A percentile compares a stretch with the other conserved stretches of the same genome.
phyloP scores from a whole-genome alignment of 2,888 invertebrate genomes.

The Drosophila helvetica region DNA sequence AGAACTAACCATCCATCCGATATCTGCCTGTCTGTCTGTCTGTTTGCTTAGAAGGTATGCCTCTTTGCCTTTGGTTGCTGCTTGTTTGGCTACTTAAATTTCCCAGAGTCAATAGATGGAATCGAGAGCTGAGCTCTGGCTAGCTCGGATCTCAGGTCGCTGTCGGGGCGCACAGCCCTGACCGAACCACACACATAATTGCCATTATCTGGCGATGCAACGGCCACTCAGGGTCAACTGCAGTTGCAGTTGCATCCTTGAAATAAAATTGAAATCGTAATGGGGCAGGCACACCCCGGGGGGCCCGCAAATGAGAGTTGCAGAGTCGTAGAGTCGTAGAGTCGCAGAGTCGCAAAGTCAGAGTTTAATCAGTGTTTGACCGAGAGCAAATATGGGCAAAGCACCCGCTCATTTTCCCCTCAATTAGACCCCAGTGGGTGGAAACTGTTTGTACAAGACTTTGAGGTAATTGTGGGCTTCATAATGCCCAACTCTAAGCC shows the following conservation, averaged over 20 bases:
- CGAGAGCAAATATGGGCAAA: constrained; percentile 57
- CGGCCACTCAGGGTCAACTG: constrained; percentile 62
- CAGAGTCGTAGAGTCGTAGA: constrained; percentile 8
- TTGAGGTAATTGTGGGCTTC: constrained; percentile 42
- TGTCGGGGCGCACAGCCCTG: constrained; percentile 56
- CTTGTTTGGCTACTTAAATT: constrained; percentile 68
- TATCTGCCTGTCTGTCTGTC: constrained; percentile 10
- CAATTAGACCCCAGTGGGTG: constrained; percentile 64
- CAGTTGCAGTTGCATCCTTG: constrained; percentile 58
- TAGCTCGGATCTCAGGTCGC: constrained; percentile 39
- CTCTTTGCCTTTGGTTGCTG: constrained; percentile 41
- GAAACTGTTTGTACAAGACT: constrained; percentile 38
- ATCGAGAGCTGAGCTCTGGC: constrained; percentile 34
- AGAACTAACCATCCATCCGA: constrained; percentile 20
- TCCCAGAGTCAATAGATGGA: constrained; percentile 64
- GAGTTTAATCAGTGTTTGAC: constrained; percentile 56
- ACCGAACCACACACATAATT: constrained; percentile 68
- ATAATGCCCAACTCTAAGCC: constrained; percentile 1
- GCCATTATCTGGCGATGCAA: constrained; percentile 48
- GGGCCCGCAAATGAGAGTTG: constrained; percentile 12
- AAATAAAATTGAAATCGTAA: constrained; percentile 65
- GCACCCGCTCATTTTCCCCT: constrained; percentile 57
- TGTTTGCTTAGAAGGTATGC: constrained; percentile 60
- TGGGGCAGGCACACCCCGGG: constrained; percentile 65
- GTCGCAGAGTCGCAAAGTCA: constrained; percentile 20